Base-by-base conservation (phyloP, 2,113 vertebrate species). In the Athene cunicularia region DNA sequence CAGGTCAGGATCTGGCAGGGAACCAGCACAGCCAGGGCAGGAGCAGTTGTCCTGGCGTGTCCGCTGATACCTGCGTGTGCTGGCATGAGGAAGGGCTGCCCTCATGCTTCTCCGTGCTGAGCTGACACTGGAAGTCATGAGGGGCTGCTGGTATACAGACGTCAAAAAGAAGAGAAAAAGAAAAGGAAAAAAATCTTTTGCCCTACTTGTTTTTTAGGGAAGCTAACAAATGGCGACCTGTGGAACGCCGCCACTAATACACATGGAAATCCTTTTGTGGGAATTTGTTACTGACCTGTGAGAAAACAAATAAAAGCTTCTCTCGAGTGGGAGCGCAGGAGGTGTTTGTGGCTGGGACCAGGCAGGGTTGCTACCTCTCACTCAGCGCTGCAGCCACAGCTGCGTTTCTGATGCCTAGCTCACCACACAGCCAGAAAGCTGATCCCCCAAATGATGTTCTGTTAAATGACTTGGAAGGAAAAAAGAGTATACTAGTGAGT, bases 361-460 rank as follows among this genome's bases (percentile, higher is more conserved):
- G 56, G 52, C 50, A 66, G 58, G 37, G 73, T 85, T 74, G 77
- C 71, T 93, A 60, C 20, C 35, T 94, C 89, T 94, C 64, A 3
- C 76, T 88, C 91, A 56, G 74, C 12, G 1, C 35, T 0, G 2
- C 23, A 11, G 58, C 50, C 45, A 43, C 6, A 15, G 24, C 72
- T 88, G 41, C 21, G 11, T 93, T 90, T 82, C 86, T 87, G 74
- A 50, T 39, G 90, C 41, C 59, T 53, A 73, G 39, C 64, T 97
- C 74, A 45, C 59, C 7, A 6, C 77, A 35, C 60, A 82, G 23
- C 37, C 71, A 80, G 94, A 96, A 96, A 97, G 73, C 86, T 84
- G 97, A 96, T 96, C 92, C 92, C 77, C 63, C n/a, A 93, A 96
- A 92, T 13, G 90, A 79, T 1, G 3, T 75, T 82, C 41, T 4